phyloP scores from a whole-genome alignment of 1,140 invertebrate genomes.

The Aporrectodea caliginosa region DNA sequence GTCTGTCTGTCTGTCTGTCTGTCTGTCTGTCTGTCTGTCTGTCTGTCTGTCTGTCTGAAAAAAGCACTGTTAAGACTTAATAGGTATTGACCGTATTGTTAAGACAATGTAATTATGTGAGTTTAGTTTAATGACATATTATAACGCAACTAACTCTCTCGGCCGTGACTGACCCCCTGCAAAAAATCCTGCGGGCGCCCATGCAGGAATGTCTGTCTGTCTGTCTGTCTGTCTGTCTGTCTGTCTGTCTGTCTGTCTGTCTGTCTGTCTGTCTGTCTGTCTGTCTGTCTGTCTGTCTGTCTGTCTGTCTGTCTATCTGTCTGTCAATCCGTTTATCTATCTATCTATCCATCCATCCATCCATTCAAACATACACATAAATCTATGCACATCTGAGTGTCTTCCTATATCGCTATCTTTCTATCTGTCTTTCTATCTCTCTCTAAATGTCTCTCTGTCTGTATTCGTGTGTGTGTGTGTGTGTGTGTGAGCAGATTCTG shows the following conservation, averaged over 20 bases:
- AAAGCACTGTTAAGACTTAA: not conserved
- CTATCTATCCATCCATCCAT: not conserved
- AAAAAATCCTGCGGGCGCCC: not conserved
- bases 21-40: no score
- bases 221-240: constrained; percentile 1
- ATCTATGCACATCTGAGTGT: not conserved
- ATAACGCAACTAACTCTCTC: no score
- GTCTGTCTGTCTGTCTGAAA: not conserved
- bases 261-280: constrained; percentile 1
- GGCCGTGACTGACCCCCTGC: not conserved
- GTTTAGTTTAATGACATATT: no score
- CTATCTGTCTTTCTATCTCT: not conserved
- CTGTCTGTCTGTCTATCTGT: not conserved
- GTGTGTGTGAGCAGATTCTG: not conserved
- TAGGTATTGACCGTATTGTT: not conserved
- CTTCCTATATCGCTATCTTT: not conserved
- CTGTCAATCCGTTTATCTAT: not conserved
- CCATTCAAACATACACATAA: not conserved
- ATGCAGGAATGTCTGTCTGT: constrained; percentile 1
- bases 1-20: no score
- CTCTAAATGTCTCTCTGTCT: not conserved
- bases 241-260: constrained; percentile 1
- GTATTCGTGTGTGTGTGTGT: not conserved
- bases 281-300: not conserved
- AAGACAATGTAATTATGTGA: not conserved